phyloP scores from a whole-genome alignment of 1,140 invertebrate species.

The Lepidostoma basale region DNA sequence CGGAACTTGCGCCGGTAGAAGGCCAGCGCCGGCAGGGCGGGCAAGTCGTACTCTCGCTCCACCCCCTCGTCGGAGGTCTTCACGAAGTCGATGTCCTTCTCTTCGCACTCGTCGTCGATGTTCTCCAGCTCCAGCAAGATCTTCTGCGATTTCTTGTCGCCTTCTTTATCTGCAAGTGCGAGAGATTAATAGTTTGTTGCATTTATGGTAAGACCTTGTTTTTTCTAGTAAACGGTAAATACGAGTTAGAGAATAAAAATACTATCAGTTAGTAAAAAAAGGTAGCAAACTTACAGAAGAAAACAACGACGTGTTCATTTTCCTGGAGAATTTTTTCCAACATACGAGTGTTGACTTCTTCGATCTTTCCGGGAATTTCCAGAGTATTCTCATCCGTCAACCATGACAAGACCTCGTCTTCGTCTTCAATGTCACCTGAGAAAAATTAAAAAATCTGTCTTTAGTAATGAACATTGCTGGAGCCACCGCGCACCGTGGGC shows the following conservation, averaged over 20 bases:
- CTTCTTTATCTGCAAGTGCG: constrained; percentile 79
- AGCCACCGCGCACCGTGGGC: no score
- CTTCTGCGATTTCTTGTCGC: constrained; percentile 87
- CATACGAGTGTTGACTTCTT: constrained; percentile 92
- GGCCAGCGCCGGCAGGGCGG: constrained; percentile 80
- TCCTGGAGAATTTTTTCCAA: constrained; percentile 88
- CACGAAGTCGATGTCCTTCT: constrained; percentile 90
- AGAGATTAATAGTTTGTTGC: no score
- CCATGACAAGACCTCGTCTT: constrained; percentile 90
- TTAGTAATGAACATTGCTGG: no score
- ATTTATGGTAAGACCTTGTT: no score
- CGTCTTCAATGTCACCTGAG: constrained; percentile 83
- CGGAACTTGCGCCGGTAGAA: constrained; percentile 92
- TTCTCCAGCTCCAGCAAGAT: constrained; percentile 91
- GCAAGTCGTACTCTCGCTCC: constrained; percentile 87
- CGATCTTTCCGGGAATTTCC: constrained; percentile 91
- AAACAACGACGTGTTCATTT: constrained; percentile 88
- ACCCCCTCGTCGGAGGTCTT: constrained; percentile 91
- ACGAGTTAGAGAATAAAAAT: no score
- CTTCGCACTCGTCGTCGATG: constrained; percentile 93
- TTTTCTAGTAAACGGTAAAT: no score
- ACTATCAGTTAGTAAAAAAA: constrained; percentile 16
- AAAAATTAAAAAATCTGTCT: no score
- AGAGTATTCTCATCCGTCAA: constrained; percentile 90
- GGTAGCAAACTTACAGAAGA: constrained; percentile 81